A percentile compares a stretch with the other conserved stretches of the same genome.
These are phyloP conservation scores for Lanius ludovicianus DNA, from an alignment of 2,113 vertebrate species.

Conservation along the genomic window DNA sequence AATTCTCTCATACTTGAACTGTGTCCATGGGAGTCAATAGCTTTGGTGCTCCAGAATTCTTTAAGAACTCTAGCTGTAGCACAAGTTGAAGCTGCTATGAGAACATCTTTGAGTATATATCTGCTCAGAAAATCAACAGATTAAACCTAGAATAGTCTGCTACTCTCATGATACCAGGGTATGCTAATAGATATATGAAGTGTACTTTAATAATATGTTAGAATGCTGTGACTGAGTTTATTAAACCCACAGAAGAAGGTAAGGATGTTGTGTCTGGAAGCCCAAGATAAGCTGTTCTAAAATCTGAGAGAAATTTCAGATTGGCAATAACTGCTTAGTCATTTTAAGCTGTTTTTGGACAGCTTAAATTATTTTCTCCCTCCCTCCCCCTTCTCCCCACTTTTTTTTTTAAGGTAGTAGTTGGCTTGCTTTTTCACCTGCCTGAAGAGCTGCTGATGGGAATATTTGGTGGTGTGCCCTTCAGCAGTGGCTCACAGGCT, in stretches of 20 bases:
- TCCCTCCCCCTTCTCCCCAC: rapidly evolving
- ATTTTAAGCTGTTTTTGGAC: not conserved
- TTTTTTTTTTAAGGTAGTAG: not conserved
- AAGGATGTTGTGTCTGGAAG: not conserved
- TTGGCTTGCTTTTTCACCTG: not conserved
- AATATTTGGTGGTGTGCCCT: not conserved
- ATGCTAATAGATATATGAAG: not conserved
- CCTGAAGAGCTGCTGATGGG: not conserved
- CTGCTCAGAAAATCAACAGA: conserved; percentile 25
- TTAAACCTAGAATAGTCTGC: not conserved
- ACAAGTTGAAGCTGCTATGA: conserved; percentile 23
- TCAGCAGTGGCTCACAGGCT: not conserved
- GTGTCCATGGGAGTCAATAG: not conserved
- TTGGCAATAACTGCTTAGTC: conserved; percentile 11
- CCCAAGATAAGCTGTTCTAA: not conserved
- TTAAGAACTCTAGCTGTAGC: conserved; percentile 46
- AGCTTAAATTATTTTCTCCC: not conserved
- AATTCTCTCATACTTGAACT: not conserved
- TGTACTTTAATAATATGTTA: not conserved
- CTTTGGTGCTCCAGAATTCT: conserved; percentile 39
- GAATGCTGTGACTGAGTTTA: not conserved
- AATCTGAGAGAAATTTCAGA: not conserved
- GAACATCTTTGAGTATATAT: not conserved
- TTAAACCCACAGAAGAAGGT: conserved; percentile 15
- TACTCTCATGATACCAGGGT: not conserved